Conservation (phyloP, 1,140 invertebrate species). For the Chrysomallon squamiferum region DNA sequence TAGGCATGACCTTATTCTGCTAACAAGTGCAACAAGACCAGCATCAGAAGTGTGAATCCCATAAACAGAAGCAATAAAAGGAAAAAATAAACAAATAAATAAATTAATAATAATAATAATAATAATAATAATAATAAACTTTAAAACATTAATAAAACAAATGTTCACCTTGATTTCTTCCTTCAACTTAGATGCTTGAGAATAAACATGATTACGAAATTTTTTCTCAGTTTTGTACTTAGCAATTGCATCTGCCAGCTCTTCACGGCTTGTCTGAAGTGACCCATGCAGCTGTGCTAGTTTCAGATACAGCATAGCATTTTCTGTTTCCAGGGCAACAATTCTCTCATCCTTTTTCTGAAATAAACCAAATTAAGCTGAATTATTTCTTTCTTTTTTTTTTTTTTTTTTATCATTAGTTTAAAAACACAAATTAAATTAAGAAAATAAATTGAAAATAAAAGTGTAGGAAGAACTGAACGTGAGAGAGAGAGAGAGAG, state of each 20-base stretch:
- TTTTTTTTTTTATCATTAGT: no score
- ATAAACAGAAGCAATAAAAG: no score
- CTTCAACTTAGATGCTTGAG: slow-evolving; percentile 33
- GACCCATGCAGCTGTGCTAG: slow-evolving; percentile 49
- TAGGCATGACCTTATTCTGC: no score
- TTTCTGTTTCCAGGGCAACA: slow-evolving; percentile 53
- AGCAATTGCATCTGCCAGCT: slow-evolving; percentile 18
- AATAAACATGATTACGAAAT: slow-evolving; percentile 34
- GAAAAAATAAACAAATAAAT: no score
- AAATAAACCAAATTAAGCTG: slow-evolving; percentile 7
- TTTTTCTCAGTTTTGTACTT: slow-evolving; percentile 33
- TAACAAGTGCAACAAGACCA: no score
- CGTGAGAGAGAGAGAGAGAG: no score
- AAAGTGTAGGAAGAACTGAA: neutral
- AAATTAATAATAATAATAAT: no score
- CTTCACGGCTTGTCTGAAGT: slow-evolving; percentile 35
- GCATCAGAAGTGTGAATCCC: no score
- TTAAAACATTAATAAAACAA: no score
- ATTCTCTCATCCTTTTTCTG: slow-evolving; percentile 53
- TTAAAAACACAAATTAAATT: neutral
- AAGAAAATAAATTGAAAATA: neutral
- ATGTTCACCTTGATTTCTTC: slow-evolving; percentile 38
- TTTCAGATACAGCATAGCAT: slow-evolving; percentile 58
- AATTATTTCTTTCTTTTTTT: no score
- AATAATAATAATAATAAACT: no score